Conservation (phyloP, 2,888 invertebrate genomes). For the Sisyra terminalis region DNA sequence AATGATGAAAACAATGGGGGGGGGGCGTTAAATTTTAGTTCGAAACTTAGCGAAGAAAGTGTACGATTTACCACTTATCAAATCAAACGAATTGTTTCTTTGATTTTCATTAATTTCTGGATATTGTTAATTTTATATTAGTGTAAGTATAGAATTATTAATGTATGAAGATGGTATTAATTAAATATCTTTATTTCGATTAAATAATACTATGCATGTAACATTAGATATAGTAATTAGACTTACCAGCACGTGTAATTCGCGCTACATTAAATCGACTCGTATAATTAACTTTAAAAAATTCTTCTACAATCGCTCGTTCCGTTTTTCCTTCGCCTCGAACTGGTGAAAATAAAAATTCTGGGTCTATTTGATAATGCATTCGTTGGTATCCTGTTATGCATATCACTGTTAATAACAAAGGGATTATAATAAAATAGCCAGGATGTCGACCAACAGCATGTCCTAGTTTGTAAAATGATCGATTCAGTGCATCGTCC, state of each 20-base stretch:
- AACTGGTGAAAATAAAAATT: slow-evolving; percentile 80
- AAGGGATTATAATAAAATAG: slow-evolving; percentile 77
- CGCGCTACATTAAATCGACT: slow-evolving; percentile 72
- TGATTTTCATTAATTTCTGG: too few relatives aligned
- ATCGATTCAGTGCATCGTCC: slow-evolving; percentile 60
- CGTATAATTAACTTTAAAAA: slow-evolving; percentile 79
- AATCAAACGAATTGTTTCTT: too few relatives aligned
- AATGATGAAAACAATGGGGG: too few relatives aligned
- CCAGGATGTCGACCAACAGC: slow-evolving; percentile 68
- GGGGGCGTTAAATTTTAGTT: too few relatives aligned
- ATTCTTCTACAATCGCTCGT: slow-evolving; percentile 61
- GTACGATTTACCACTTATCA: too few relatives aligned
- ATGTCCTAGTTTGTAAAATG: slow-evolving; percentile 67
- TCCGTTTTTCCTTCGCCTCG: slow-evolving; percentile 74
- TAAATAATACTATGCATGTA: too few relatives aligned
- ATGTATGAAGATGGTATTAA: too few relatives aligned
- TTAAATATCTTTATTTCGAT: too few relatives aligned
- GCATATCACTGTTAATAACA: slow-evolving; percentile 62
- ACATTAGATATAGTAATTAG: too few relatives aligned
- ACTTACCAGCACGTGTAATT: slow-evolving; percentile 70
- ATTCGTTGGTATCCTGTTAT: slow-evolving; percentile 78
- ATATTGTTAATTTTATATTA: too few relatives aligned
- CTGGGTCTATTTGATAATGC: slow-evolving; percentile 82
- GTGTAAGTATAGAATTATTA: too few relatives aligned
- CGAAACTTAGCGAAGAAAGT: too few relatives aligned